Evolutionary conservation across 1,140 invertebrate genomes (phyloP).

Genomic region (Dermatophagoides farinae): DNA sequence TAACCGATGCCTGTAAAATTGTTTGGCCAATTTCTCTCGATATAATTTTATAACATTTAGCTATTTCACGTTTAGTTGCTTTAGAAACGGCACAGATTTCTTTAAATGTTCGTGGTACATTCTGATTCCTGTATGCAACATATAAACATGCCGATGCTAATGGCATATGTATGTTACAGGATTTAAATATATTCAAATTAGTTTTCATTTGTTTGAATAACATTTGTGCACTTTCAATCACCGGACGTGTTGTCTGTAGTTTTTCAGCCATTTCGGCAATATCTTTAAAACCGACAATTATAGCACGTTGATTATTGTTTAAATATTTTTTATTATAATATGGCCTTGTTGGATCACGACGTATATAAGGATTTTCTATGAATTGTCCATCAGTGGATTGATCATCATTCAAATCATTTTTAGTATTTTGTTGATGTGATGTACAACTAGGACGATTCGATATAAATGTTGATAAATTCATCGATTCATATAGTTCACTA

Average conservation of each 20-base stretch:
- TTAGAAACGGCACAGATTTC: conserved; percentile 15
- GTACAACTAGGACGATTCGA: not conserved
- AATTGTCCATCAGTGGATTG: not conserved
- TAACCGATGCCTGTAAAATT: not conserved
- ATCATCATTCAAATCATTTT: not conserved
- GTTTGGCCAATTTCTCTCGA: not conserved
- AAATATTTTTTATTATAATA: not conserved
- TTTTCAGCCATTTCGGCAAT: conserved; percentile 3
- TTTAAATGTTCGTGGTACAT: conserved; percentile 88
- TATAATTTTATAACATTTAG: conserved; percentile 58
- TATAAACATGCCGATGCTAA: conserved; percentile 83
- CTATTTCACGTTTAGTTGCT: conserved; percentile 82
- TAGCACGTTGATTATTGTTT: not conserved
- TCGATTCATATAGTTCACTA: not conserved
- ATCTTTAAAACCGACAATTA: not conserved
- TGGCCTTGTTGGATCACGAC: not conserved
- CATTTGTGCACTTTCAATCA: not conserved
- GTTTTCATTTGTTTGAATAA: conserved; percentile 63
- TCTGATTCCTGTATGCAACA: conserved; percentile 91
- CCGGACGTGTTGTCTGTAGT: not conserved
- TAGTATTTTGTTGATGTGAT: not conserved
- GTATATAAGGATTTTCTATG: not conserved
- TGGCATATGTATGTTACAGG: too few relatives aligned
- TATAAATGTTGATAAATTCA: not conserved
- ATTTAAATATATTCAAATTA: conserved; percentile 27